These are phyloP conservation scores for Sebastes fasciatus DNA, from an alignment of 2,113 vertebrate genomes.

Conservation along the genomic window DNA sequence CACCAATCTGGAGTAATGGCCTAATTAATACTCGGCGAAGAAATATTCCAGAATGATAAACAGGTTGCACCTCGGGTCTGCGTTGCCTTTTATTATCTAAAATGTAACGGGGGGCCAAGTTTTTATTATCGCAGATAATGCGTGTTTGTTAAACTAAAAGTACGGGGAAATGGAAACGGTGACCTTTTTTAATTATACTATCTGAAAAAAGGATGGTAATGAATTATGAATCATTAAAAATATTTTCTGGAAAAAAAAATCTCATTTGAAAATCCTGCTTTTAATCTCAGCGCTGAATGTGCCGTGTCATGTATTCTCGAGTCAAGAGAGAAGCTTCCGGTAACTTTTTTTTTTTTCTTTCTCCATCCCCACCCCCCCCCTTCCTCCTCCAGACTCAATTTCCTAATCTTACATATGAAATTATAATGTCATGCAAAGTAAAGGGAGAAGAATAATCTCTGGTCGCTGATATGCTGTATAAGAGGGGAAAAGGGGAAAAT, in stretches of 20 bases:
- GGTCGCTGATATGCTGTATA: slow-evolving; percentile 82
- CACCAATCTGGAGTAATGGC: slow-evolving; percentile 87
- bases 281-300: slow-evolving; percentile 48
- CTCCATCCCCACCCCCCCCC: too few relatives aligned
- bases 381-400: slow-evolving; percentile 23
- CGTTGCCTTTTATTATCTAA: slow-evolving; percentile 75
- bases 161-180: slow-evolving; percentile 13
- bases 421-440: slow-evolving; percentile 88
- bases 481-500: slow-evolving; percentile 83
- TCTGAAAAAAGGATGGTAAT: slow-evolving; percentile 18
- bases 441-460: slow-evolving; percentile 84
- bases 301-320: slow-evolving; percentile 64
- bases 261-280: slow-evolving; percentile 6
- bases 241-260: slow-evolving; percentile 25
- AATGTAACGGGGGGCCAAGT: slow-evolving; percentile 66
- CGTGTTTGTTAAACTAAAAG: slow-evolving; percentile 60
- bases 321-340: slow-evolving; percentile 36
- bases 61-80: slow-evolving; percentile 80
- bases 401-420: slow-evolving; percentile 85
- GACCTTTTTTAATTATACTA: slow-evolving; percentile 47
- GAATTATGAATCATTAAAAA: slow-evolving; percentile 39
- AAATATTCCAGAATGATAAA: slow-evolving; percentile 85
- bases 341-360: slow-evolving; percentile 37
- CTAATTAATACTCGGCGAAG: slow-evolving; percentile 86
- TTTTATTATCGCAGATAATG: slow-evolving; percentile 66